Conservation (phyloP, 2,113 vertebrate genomes). For the Malurus elegans region DNA sequence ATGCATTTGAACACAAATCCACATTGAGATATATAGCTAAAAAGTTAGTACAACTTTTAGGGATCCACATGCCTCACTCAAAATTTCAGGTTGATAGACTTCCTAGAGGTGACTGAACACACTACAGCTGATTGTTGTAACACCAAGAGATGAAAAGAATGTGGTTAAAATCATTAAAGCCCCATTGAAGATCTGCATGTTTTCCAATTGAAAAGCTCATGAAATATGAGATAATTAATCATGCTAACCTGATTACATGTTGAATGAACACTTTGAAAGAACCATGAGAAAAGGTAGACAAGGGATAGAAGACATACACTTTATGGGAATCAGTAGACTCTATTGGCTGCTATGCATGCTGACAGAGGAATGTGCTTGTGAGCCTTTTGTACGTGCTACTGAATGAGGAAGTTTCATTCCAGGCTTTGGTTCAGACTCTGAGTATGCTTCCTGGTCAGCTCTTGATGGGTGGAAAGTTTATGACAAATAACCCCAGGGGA, state of each 20-base stretch:
- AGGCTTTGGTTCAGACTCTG: neutral
- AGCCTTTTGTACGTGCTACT: neutral
- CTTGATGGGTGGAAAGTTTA: neutral
- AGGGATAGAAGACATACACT: neutral
- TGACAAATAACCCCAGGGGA: neutral
- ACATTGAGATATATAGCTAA: neutral
- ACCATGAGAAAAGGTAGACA: neutral
- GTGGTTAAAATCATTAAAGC: neutral
- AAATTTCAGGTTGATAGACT: neutral
- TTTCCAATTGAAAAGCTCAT: neutral
- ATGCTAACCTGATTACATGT: neutral
- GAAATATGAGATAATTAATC: neutral
- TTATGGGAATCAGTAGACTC: neutral
- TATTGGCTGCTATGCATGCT: neutral
- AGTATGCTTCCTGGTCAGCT: neutral
- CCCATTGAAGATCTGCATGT: neutral
- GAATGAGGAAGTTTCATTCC: neutral
- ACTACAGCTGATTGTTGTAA: neutral
- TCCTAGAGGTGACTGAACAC: neutral
- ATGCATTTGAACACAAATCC: neutral
- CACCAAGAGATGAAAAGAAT: neutral
- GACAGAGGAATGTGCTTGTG: neutral
- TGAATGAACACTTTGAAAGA: neutral
- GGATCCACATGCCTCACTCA: neutral
- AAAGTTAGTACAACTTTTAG: neutral